A percentile compares a stretch with the other conserved stretches of the same genome.
phyloP scores from a whole-genome alignment of 2,113 vertebrate species.

The Tricholaema leucomelas region DNA sequence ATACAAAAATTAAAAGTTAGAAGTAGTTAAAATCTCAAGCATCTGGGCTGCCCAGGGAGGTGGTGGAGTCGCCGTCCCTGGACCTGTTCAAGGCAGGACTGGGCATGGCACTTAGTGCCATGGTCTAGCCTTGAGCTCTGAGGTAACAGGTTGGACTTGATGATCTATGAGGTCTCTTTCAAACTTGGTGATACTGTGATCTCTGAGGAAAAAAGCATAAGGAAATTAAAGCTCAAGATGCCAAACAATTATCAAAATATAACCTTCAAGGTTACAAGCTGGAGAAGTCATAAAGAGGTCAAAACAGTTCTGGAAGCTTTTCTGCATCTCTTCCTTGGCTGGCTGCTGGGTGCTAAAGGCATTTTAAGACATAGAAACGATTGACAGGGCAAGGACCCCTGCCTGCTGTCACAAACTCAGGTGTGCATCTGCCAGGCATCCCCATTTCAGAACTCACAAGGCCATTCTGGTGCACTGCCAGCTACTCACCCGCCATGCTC shows the following conservation, averaged over 20 bases:
- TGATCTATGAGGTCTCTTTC: no score
- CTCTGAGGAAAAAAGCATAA: neutral
- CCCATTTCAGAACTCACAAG: neutral
- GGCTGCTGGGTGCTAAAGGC: neutral
- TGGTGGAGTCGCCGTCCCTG: no score
- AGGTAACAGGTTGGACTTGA: no score
- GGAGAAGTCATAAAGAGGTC: neutral
- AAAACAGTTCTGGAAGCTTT: neutral
- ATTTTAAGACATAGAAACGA: neutral
- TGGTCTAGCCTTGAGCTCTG: no score
- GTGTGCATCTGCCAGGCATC: neutral
- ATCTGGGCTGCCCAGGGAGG: neutral
- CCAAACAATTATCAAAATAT: neutral
- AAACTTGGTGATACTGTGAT: no score
- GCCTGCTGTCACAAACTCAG: neutral
- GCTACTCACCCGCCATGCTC: conserved; percentile 89
- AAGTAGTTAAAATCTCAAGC: neutral
- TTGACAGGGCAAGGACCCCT: neutral
- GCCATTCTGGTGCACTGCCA: rapidly evolving
- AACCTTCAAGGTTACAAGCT: neutral
- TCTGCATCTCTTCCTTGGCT: neutral
- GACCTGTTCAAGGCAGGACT: no score
- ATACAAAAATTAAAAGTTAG: neutral
- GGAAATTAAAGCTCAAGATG: neutral
- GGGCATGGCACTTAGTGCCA: no score